These are phyloP conservation scores for Stigmatopora argus DNA, from an alignment of 2,113 vertebrate genomes.

Conservation along the genomic window DNA sequence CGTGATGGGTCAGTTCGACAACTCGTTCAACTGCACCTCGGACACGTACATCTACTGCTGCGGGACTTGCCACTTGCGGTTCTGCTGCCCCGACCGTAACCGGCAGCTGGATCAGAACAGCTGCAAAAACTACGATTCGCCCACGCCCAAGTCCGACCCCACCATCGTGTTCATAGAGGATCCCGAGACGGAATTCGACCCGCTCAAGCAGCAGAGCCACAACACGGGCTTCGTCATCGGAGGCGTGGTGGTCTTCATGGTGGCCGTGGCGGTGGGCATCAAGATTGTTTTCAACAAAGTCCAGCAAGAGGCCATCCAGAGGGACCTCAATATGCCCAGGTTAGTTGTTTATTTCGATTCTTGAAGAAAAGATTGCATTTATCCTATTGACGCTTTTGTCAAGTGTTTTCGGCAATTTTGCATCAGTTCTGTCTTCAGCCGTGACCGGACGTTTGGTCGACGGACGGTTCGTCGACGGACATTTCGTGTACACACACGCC, in stretches of 20 bases:
- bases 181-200: conserved; percentile 65
- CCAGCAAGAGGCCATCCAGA: conserved; percentile 78
- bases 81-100: conserved; percentile 82
- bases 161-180: conserved; percentile 62
- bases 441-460: no score
- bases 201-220: conserved; percentile 74
- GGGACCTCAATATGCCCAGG: conserved; percentile 88
- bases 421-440: no score
- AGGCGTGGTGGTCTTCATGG: conserved; percentile 83
- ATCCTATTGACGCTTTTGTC: no score
- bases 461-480: no score
- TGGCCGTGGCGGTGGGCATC: conserved; percentile 81
- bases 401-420: no score
- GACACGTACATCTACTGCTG: conserved; percentile 84
- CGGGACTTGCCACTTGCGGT: conserved; percentile 87
- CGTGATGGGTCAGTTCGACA: conserved; percentile 89
- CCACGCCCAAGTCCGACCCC: conserved; percentile 80
- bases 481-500: no score
- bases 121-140: conserved; percentile 83
- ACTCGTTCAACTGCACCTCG: conserved; percentile 86
- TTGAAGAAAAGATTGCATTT: not conserved
- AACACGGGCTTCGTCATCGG: conserved; percentile 87
- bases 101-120: conserved; percentile 79
- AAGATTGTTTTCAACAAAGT: conserved; percentile 90
- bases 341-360: conserved; percentile 33